Base-by-base conservation (phyloP, 2,888 invertebrate genomes). In the Ophion ellenae region DNA sequence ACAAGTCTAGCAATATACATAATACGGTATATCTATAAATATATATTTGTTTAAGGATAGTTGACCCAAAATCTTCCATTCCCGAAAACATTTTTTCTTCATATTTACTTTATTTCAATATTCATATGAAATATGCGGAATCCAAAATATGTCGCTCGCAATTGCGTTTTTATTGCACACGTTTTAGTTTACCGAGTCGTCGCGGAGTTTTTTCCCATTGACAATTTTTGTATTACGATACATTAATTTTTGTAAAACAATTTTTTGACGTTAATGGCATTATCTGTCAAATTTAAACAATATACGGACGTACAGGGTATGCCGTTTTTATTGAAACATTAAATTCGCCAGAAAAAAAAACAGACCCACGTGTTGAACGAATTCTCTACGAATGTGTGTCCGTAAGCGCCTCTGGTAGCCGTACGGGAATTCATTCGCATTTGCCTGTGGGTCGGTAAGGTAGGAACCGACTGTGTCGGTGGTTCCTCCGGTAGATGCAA, bases 1-100 rank as follows among this genome's bases (percentile, higher is more conserved):
- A 79, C 71, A 84, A 67, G 20, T 64, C 69, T 67, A 74, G 73
- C 53, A 17, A 53, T 53, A 53, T 53, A 14, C 14, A 53, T 53
- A 53, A 53, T 32, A 32, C 32, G 4, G 32, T 32, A 1, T 5
- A 47, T 11, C 64, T 36, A 5, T 14, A 32, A 66, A 24, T 24
- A 53, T 64, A 57, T 47, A n/a, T 28, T 24, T 40, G 59, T 36
- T 57, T 11, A 11, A 28, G 20, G 53, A 32, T 20, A 11, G n/a
- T 57, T 32, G 53, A 53, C 14, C 20, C 36, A 28, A 63, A 24
- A 47, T n/a, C 66, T 64, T 17, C 24, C 61, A 63, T 67, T 67
- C 6, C n/a, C 45, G 61, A 45, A 69, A 45, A 45, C 7, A 10
- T 40, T 61, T 24, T 61, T 61, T 57, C 40, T 69, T 59, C 24